These are phyloP conservation scores for Trididemnum miniatum DNA, from an alignment of 23 tunicate genomes.

Conservation along the genomic window DNA sequence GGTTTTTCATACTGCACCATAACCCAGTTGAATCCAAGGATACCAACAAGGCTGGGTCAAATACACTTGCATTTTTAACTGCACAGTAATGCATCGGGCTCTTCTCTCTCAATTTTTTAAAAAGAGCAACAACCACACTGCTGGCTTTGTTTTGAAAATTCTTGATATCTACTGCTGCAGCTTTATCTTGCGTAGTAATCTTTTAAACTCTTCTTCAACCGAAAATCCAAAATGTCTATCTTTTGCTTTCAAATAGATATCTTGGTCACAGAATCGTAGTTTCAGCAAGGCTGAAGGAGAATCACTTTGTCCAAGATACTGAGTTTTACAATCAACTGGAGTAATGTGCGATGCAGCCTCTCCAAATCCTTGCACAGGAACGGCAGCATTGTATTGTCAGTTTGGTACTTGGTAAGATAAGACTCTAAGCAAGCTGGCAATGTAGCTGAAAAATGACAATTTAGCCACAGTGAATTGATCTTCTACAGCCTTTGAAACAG, in stretches of 20 bases:
- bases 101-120: neutral
- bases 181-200: neutral
- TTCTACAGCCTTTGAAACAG: neutral
- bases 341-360: constrained; percentile 1
- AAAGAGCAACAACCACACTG: neutral
- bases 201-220: neutral
- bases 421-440: neutral
- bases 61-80: neutral
- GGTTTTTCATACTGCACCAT: neutral
- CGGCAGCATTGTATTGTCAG: neutral
- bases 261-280: neutral
- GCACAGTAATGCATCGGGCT: neutral
- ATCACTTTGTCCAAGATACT: neutral
- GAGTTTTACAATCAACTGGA: neutral
- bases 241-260: neutral
- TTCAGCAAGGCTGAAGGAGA: neutral
- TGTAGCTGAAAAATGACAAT: neutral
- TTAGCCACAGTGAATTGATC: neutral
- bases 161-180: neutral
- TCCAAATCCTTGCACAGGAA: neutral
- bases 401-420: neutral
- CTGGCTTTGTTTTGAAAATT: neutral
- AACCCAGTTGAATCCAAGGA: neutral
- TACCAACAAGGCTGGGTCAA: neutral
- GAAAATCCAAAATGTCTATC: neutral